Evolutionary conservation across 2,797 vertebrate species (phyloP), one percentile per base, ranked within the genome.

Genomic region (Lindbergichthys nudifrons): DNA sequence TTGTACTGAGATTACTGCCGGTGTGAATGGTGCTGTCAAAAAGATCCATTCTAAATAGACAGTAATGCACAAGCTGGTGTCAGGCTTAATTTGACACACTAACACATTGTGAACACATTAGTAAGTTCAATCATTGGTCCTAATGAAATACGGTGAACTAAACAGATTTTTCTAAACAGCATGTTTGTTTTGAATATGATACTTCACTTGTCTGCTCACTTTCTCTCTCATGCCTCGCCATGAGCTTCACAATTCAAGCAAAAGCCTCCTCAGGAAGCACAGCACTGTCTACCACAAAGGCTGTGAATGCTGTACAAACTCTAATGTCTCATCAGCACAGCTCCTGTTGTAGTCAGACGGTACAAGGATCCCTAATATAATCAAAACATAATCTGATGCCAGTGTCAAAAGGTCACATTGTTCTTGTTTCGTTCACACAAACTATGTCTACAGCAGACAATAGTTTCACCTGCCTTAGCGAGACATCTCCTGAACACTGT

Each of bases 11-110:
- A 91, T 82, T 79, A 83, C 72, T 69, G 75, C 56, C 79, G 68
- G 65, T 59, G 45, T 80, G 75, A 88, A 88, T 77, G 71, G 60
- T 78, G 81, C 81, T 81, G 77, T 86, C 86, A 88, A 62, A 90
- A 80, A 75, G 70, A 86, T 78, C 84, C 71, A 70, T 81, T 76
- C 80, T 86, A 79, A 90, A 76, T 41, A 88, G 82, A 86, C 82
- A 81, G 65, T 80, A 87, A 87, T 81, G 67, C 53, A 59, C 54
- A 83, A 42, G 48, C 60, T 61, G 57, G 59, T 81, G 79, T 77
- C 73, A 54, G 72, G 66, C 62, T 73, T 80, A 70, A 86, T 85
- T 79, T 87, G 83, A 85, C 77, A 75, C 64, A 77, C 82, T 83
- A 75, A 75, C 65, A 58, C 39, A 72, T 5, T 67, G 62, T 54